Conservation (phyloP, 2,888 invertebrate species). For the Eulithis prunata region DNA sequence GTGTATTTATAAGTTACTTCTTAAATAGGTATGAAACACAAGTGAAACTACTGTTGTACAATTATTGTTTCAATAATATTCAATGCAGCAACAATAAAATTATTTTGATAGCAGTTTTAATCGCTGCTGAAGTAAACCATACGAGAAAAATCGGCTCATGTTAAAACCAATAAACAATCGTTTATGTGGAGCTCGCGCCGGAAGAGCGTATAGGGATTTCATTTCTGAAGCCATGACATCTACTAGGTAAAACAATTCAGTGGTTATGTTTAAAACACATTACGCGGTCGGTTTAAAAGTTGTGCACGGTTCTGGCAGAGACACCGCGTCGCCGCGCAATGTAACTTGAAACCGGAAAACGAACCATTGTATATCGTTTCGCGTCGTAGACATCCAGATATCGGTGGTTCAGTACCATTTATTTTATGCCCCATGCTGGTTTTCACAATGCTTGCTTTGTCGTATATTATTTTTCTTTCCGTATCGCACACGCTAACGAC, state of each 20-base stretch:
- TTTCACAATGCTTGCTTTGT: conserved; percentile 46
- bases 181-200: conserved; percentile 5
- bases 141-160: conserved; percentile 7
- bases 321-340: neutral
- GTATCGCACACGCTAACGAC: conserved; percentile 58
- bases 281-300: too few species aligned
- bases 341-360: conserved; percentile 9
- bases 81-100: neutral
- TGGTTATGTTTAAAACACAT: too few species aligned
- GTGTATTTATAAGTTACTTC: too few species aligned
- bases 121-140: neutral
- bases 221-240: neutral
- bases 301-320: too few species aligned
- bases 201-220: conserved; percentile 3
- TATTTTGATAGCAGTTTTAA: neutral
- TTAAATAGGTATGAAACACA: too few species aligned
- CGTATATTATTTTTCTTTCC: conserved; percentile 64
- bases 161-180: conserved; percentile 23
- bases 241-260: too few species aligned
- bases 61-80: too few species aligned
- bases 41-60: too few species aligned
- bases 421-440: conserved; percentile 26
- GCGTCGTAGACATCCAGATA: neutral
- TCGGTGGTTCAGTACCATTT: conserved; percentile 15
- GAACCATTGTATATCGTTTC: too few species aligned